Conservation (phyloP, 2,113 vertebrate species). For the Asarcornis scutulata region DNA sequence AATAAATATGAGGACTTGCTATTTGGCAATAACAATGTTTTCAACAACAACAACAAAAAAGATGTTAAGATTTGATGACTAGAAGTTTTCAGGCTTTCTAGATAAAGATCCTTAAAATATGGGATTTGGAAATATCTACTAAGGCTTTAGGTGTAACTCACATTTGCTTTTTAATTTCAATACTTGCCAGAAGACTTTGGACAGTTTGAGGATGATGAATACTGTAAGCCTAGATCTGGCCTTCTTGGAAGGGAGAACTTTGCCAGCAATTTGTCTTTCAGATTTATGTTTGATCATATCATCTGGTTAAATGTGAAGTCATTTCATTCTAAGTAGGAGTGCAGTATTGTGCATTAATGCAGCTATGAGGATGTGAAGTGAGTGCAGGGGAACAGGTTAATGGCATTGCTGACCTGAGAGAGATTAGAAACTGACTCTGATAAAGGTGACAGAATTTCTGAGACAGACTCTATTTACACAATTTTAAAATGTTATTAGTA, state of each 20-base stretch:
- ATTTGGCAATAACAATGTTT: background rate
- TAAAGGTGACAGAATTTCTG: background rate
- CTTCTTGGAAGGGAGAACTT: background rate
- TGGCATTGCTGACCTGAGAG: conserved; percentile 27
- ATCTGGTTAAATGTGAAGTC: conserved; percentile 34
- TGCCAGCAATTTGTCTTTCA: conserved; percentile 32
- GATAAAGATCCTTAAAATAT: background rate
- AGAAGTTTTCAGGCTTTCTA: background rate
- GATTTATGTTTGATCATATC: conserved; percentile 22
- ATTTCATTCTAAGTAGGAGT: conserved; percentile 46
- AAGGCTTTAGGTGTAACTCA: background rate
- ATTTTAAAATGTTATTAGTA: background rate
- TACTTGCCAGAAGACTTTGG: background rate
- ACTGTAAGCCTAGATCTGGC: background rate
- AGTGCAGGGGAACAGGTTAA: conserved; percentile 45
- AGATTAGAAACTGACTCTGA: background rate
- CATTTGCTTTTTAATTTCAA: background rate
- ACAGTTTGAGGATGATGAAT: background rate
- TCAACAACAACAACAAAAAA: background rate
- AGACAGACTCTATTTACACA: background rate
- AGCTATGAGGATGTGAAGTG: background rate
- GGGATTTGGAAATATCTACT: background rate
- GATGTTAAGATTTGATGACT: background rate
- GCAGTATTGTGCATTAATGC: conserved; percentile 2
- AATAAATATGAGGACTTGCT: background rate